Conservation (phyloP, 2,113 vertebrate genomes). For the Amblyornis subalaris region DNA sequence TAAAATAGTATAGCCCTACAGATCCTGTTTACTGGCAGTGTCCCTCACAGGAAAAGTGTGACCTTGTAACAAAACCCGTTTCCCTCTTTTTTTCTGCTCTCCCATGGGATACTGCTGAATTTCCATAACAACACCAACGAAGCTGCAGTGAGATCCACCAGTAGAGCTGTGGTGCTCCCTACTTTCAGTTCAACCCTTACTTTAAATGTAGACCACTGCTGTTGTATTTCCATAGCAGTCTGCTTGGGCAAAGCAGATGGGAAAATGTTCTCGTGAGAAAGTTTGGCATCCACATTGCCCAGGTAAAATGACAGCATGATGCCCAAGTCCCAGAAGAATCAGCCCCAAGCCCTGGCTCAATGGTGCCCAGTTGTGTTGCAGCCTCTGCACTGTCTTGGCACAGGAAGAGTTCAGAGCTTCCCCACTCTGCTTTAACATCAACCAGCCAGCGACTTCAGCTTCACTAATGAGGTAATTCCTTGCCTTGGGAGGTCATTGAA, state of each 20-base stretch:
- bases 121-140: neutral
- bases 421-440: neutral
- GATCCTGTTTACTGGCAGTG: neutral
- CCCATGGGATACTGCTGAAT: neutral
- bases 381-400: accelerated
- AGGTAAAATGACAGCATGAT: neutral
- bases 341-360: neutral
- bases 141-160: neutral
- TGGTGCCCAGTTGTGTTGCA: neutral
- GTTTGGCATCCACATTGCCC: neutral
- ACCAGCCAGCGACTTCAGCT: neutral
- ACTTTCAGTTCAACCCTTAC: neutral
- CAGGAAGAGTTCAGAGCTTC: neutral
- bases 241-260: neutral
- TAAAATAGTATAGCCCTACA: neutral
- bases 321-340: neutral
- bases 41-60: neutral
- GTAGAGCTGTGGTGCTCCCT: neutral
- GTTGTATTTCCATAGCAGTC: neutral
- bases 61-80: neutral
- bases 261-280: neutral
- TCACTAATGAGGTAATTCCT: neutral
- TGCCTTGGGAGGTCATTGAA: neutral
- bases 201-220: neutral
- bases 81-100: neutral